phyloP scores from a whole-genome alignment of 2,797 vertebrate species.

The Notolepis coatsorum region DNA sequence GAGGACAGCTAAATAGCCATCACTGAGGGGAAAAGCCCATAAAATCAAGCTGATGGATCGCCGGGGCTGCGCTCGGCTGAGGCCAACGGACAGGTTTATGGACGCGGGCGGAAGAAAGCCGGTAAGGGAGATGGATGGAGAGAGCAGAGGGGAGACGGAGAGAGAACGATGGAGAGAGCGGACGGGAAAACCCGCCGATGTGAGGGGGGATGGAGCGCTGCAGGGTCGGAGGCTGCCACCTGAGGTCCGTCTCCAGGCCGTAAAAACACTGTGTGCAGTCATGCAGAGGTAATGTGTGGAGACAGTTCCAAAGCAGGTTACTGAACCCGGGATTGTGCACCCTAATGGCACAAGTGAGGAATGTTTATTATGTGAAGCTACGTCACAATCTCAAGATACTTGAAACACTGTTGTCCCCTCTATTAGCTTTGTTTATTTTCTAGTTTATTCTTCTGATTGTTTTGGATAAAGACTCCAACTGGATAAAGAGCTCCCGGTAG shows the following conservation, averaged over 20 bases:
- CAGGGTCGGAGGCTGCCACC: slow-evolving; percentile 44
- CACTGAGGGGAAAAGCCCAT: slow-evolving; percentile 51
- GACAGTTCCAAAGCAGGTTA: too few relatives aligned
- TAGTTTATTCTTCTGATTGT: too few relatives aligned
- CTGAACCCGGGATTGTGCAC: too few relatives aligned
- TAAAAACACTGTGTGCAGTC: slow-evolving; percentile 30
- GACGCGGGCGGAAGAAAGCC: not conserved
- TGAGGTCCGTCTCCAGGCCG: slow-evolving; percentile 26
- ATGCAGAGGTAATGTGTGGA: not conserved
- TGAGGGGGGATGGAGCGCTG: slow-evolving; percentile 59
- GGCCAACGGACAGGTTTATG: slow-evolving; percentile 45
- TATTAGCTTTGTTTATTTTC: too few relatives aligned
- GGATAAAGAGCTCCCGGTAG: too few relatives aligned
- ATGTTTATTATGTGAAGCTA: too few relatives aligned
- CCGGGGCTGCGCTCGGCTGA: slow-evolving; percentile 52
- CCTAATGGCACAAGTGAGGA: too few relatives aligned
- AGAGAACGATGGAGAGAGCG: slow-evolving; percentile 62
- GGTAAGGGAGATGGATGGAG: slow-evolving; percentile 67
- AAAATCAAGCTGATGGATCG: slow-evolving; percentile 66
- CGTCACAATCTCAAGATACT: too few relatives aligned
- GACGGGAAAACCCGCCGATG: slow-evolving; percentile 62
- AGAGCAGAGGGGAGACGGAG: slow-evolving; percentile 23
- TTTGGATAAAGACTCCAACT: too few relatives aligned
- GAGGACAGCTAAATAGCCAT: slow-evolving; percentile 69
- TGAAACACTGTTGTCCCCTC: too few relatives aligned